phyloP scores from a whole-genome alignment of 1,140 invertebrate species.

The Microplitis mediator region DNA sequence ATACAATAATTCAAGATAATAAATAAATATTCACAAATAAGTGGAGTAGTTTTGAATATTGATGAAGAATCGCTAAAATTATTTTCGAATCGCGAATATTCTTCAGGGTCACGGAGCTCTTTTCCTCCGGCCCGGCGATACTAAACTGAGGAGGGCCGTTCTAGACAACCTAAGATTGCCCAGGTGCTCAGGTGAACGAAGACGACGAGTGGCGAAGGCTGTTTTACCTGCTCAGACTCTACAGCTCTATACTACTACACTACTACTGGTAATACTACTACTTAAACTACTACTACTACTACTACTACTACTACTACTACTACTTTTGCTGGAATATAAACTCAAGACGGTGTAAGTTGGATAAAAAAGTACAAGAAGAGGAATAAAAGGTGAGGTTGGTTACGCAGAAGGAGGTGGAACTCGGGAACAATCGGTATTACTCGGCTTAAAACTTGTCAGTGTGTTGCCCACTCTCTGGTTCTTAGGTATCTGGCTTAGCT shows the following conservation, averaged over 20 bases:
- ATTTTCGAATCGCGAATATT: conserved; percentile 11
- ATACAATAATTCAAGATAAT: background rate
- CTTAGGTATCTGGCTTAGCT: background rate
- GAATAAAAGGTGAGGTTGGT: conserved; percentile 7
- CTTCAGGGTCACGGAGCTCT: conserved; percentile 58
- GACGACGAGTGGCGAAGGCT: conserved; percentile 48
- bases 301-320: no score
- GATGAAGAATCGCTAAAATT: background rate
- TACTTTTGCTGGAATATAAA: conserved; percentile 5
- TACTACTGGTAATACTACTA: conserved; percentile 8
- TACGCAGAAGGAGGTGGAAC: conserved; percentile 10
- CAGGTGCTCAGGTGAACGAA: conserved; percentile 34
- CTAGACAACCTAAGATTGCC: no score
- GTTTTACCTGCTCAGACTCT: conserved; percentile 35
- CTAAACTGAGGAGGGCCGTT: conserved; percentile 47
- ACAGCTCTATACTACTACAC: no score
- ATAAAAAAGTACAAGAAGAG: conserved; percentile 16
- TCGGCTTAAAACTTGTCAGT: background rate
- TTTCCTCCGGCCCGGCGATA: conserved; percentile 59
- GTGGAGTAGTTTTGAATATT: no score
- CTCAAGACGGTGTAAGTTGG: conserved; percentile 11
- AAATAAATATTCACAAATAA: background rate
- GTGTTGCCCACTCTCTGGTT: no score
- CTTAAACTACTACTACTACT: background rate
- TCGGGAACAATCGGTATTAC: conserved; percentile 29